A percentile compares a stretch with the other conserved stretches of the same genome.
These are phyloP conservation scores for Azorinus chamasolen DNA, from an alignment of 2,888 invertebrate genomes.

Conservation along the genomic window DNA sequence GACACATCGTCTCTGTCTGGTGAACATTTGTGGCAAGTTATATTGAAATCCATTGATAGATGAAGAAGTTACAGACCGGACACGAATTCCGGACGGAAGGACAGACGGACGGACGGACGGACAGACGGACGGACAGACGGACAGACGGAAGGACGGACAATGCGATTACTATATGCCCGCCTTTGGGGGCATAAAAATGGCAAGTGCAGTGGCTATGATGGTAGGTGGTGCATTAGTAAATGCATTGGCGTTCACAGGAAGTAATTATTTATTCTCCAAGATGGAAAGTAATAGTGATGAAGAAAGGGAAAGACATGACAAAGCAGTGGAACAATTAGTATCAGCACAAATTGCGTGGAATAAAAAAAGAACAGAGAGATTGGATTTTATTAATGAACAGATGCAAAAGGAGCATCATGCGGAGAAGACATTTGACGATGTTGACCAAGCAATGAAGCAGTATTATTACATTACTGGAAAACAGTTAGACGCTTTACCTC, in stretches of 20 bases:
- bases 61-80: too few species aligned
- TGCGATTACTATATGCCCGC: too few species aligned
- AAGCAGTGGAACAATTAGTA: conserved; percentile 54
- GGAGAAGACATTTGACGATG: conserved; percentile 44
- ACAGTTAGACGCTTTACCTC: conserved; percentile 14
- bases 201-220: conserved; percentile 44
- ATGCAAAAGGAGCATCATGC: conserved; percentile 46
- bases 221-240: conserved; percentile 36
- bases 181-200: conserved; percentile 50
- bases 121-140: too few species aligned
- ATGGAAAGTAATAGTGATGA: conserved; percentile 31
- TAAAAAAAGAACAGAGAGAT: conserved; percentile 44
- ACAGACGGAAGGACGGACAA: too few species aligned
- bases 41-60: too few species aligned
- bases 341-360: conserved; percentile 36
- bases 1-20: too few species aligned
- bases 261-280: conserved; percentile 28
- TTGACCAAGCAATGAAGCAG: conserved; percentile 47
- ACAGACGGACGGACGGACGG: too few species aligned
- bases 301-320: conserved; percentile 51
- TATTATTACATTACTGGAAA: conserved; percentile 45
- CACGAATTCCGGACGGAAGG: too few species aligned
- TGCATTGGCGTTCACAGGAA: conserved; percentile 38
- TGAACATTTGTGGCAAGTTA: too few species aligned
- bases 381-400: conserved; percentile 51